A percentile compares a stretch with the other conserved stretches of the same genome.
phyloP scores from a whole-genome alignment of 2,113 vertebrate genomes.

The Hystrix brachyura region DNA sequence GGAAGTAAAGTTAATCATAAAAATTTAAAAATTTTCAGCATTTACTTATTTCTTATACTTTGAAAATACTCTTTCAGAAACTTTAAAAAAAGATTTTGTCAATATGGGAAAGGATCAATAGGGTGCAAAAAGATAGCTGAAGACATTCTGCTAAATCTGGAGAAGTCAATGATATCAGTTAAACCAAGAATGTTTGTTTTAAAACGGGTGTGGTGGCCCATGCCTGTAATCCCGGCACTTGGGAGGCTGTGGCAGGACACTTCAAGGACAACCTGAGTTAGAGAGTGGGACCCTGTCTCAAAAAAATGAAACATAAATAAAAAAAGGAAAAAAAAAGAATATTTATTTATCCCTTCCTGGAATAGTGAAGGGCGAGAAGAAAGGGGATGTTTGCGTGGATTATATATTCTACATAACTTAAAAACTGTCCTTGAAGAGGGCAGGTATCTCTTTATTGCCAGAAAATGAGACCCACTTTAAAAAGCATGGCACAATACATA shows the following conservation, averaged over 20 bases:
- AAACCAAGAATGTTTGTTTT: not conserved
- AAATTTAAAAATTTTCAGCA: conserved; percentile 2
- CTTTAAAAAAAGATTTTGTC: not conserved
- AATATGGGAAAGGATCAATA: not conserved
- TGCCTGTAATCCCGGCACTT: not conserved
- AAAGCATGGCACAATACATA: not conserved
- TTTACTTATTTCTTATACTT: conserved; percentile 35
- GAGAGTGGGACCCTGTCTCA: not conserved
- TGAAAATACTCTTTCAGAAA: conserved; percentile 12
- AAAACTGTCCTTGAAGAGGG: not conserved
- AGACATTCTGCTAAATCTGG: not conserved
- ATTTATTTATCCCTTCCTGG: not conserved
- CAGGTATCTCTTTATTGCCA: not conserved
- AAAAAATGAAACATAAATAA: not conserved
- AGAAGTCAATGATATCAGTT: conserved; percentile 1
- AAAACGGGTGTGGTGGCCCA: not conserved
- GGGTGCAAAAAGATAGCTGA: not conserved
- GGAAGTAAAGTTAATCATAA: conserved; percentile 31
- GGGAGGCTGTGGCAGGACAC: not conserved
- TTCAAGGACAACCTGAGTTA: not conserved
- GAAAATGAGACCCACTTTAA: not conserved
- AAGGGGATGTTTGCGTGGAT: not conserved
- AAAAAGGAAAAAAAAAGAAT: not conserved
- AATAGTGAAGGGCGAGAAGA: not conserved
- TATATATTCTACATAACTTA: not conserved